Evolutionary conservation across 2,797 vertebrate species (phyloP), one percentile per base, ranked within the genome.

Genomic region (Lates japonicus): DNA sequence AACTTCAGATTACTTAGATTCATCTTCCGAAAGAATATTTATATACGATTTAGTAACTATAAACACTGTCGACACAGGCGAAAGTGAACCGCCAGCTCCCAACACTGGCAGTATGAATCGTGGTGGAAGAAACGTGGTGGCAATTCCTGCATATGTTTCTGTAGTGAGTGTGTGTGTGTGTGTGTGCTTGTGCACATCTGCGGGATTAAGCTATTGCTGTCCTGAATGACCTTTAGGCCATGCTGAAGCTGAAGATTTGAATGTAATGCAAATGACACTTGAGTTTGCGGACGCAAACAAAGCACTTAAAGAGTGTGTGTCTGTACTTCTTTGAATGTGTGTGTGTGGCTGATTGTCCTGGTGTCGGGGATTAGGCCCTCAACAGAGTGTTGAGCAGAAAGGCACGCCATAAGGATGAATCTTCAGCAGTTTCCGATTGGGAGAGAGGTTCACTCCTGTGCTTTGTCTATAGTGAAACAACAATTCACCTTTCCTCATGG

Each of bases 61-160:
- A 82, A 94, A 94, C 94, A 94, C 93, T 91, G 92, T 86, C 42
- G 31, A 81, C 79, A 60, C 85, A 66, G 73, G 33, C 8, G 44
- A n/a, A n/a, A 55, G 48, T 4, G 48, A 37, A 61, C 62, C 20
- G 49, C 29, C 46, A 19, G 54, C 77, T 80, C 72, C 48, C 19
- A 70, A 76, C 71, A 74, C 81, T 62, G 84, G 54, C 80, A 62
- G 55, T 0, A 19, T 7, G 74, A 78, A 44, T 14, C 31, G 12
- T 16, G n/a, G 25, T 54, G 37, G 20, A 57, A 44, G 59, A 58
- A 66, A n/a, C n/a, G n/a, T 35, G 25, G 51, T 37, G 58, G 62
- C 51, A 35, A 2, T 16, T 52, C 61, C n/a, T 52, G 37, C 42
- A 22, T 76, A 37, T 69, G 57, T 74, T 33, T 65, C 16, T 41